A percentile compares a stretch with the other conserved stretches of the same genome.
phyloP scores from a whole-genome alignment of 2,888 invertebrate species.

The Micropterix aruncella region DNA sequence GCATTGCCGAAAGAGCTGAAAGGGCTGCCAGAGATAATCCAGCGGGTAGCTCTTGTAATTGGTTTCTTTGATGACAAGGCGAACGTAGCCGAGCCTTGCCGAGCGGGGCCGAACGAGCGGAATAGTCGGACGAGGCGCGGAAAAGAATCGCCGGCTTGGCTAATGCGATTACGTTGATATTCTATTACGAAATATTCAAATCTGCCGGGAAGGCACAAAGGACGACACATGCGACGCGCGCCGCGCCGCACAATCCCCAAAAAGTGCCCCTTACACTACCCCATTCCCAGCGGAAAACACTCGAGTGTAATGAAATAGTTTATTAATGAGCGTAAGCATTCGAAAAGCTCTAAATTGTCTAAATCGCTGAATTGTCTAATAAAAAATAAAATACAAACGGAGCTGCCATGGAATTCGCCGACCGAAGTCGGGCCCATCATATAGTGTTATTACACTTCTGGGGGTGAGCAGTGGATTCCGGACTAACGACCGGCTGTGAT shows the following conservation, averaged over 20 bases:
- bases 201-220: neutral
- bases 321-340: no score
- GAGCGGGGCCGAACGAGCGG: neutral
- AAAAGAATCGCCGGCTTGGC: neutral
- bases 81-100: neutral
- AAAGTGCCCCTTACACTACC: neutral
- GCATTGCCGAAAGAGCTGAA: conserved; percentile 2
- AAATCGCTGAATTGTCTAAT: no score
- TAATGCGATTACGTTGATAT: neutral
- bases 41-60: neutral
- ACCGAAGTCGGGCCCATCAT: no score
- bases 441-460: no score
- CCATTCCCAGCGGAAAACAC: neutral
- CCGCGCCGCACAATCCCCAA: neutral
- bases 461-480: no score
- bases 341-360: no score
- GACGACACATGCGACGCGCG: neutral
- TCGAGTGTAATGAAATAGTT: no score
- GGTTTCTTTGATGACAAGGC: neutral
- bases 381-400: no score
- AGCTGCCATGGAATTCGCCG: no score
- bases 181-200: neutral
- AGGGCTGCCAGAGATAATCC: no score
- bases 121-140: neutral
- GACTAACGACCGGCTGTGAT: no score